phyloP scores from a whole-genome alignment of 2,797 vertebrate species.

The Characodon lateralis region DNA sequence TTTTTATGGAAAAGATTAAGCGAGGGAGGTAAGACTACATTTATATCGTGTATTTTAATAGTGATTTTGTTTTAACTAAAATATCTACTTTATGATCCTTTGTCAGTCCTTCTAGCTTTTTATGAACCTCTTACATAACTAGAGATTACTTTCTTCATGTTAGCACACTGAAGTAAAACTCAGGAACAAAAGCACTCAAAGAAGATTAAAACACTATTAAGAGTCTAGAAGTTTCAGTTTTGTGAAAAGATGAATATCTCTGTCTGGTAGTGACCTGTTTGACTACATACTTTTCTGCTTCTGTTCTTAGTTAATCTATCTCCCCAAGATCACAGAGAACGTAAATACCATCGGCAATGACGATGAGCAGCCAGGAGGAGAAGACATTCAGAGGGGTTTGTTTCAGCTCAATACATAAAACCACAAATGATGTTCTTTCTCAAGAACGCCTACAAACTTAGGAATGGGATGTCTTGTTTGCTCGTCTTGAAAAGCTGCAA shows the following conservation, averaged over 20 bases:
- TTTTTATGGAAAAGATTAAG: slow-evolving; percentile 4
- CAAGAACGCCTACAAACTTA: slow-evolving; percentile 20
- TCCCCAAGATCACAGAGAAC: slow-evolving; percentile 15
- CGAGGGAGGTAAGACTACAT: slow-evolving; percentile 59
- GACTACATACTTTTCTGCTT: slow-evolving; percentile 55
- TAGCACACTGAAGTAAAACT: neutral
- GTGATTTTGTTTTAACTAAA: neutral
- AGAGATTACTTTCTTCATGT: neutral
- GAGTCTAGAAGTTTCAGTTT: slow-evolving; percentile 2
- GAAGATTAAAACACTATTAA: neutral
- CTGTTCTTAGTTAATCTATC: slow-evolving; percentile 5
- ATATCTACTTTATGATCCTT: neutral
- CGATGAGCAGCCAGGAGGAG: neutral
- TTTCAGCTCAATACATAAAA: neutral
- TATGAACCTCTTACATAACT: slow-evolving; percentile 25
- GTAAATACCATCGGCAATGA: neutral
- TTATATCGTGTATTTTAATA: neutral
- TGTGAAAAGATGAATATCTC: neutral
- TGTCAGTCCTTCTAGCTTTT: slow-evolving; percentile 19
- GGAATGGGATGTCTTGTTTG: slow-evolving; percentile 13
- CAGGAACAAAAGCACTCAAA: neutral
- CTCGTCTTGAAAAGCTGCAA: slow-evolving; percentile 1
- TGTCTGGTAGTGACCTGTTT: slow-evolving; percentile 63
- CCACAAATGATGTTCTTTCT: slow-evolving; percentile 12
- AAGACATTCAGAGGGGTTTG: neutral